phyloP scores from a whole-genome alignment of 2,797 vertebrate genomes.

The Gobionotothen gibberifrons region DNA sequence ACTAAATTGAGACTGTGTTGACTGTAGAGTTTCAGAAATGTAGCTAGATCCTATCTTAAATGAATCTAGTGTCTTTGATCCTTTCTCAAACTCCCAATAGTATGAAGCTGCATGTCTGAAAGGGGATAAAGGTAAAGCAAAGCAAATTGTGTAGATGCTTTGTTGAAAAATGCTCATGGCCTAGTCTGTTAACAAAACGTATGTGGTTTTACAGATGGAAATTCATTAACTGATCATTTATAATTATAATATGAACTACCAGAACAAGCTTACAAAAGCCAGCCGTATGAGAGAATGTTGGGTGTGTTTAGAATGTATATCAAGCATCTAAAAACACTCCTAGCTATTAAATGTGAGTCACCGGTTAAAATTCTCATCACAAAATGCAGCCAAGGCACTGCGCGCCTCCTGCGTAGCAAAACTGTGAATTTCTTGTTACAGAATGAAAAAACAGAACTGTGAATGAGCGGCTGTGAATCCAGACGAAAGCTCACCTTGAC shows the following conservation, averaged over 20 bases:
- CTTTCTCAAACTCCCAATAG: background rate
- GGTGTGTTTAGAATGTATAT: background rate
- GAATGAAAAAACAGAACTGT: background rate
- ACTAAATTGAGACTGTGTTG: background rate
- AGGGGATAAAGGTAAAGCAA: background rate
- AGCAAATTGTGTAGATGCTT: background rate
- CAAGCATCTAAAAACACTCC: constrained; percentile 3
- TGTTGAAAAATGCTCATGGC: background rate
- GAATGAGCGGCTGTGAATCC: background rate
- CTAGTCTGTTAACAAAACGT: background rate
- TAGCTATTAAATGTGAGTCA: constrained; percentile 7
- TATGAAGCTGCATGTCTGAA: background rate
- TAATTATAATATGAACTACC: background rate
- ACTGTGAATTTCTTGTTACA: background rate
- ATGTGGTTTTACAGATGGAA: background rate
- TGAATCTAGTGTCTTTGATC: background rate
- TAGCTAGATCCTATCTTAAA: background rate
- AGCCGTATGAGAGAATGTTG: background rate
- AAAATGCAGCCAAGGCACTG: background rate
- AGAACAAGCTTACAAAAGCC: constrained; percentile 1
- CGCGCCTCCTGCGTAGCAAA: background rate
- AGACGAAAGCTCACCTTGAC: constrained; percentile 86
- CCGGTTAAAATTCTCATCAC: background rate
- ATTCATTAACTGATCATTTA: background rate
- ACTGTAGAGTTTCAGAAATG: background rate